Evolutionary conservation across 37 sponge, comb jelly and placozoan species (phyloP), one percentile per base, ranked within the genome.

Genomic region (Diacarnus erythraeanus): DNA sequence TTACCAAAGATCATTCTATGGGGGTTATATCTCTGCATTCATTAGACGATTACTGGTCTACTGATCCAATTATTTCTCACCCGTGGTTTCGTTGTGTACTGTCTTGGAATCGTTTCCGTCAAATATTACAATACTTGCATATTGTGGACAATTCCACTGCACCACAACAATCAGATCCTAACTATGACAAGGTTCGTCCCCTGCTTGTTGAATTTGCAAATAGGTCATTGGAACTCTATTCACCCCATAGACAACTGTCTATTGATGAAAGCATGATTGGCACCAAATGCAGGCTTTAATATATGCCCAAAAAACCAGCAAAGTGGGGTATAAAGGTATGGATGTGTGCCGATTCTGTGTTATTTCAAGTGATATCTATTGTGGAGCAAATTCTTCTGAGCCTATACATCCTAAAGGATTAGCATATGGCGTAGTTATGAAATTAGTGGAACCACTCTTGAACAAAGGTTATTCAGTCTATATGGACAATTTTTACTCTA

Each of bases 221-320:
- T 59, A 47, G 22, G 22, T n/a, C 36, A 42, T 20, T 21, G n/a
- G 44, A 42, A 23, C 23, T 79, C 15, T 86, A 86, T 34, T 37
- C 23, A 37, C 80, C 59, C 9, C 70, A 65, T 20, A 76, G 21
- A 29, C 64, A 87, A 34, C 2, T 84, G 2, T 84, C 78, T 3
- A 58, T 77, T 0, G 85, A 84, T 84, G 80, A 56, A n/a, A n/a
- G 81, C 34, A 87, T 87, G 87, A 79, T 87, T 10, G 36, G 65
- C 3, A 59, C 74, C 1, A 80, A 80, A 58, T 71, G 81, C 21
- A 37, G 81, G 3, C 30, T 75, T 30, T 59, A 66, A 10, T 87
- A 69, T 38, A 74, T 72, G 17, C 56, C 10, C 10, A 20, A 20
- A 35, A 20, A 22, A 79, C 77, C 27, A n/a, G n/a, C n/a, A n/a